Evolutionary conservation across 2,113 vertebrate genomes (phyloP).

Genomic region (Phrynosoma blainvillii): DNA sequence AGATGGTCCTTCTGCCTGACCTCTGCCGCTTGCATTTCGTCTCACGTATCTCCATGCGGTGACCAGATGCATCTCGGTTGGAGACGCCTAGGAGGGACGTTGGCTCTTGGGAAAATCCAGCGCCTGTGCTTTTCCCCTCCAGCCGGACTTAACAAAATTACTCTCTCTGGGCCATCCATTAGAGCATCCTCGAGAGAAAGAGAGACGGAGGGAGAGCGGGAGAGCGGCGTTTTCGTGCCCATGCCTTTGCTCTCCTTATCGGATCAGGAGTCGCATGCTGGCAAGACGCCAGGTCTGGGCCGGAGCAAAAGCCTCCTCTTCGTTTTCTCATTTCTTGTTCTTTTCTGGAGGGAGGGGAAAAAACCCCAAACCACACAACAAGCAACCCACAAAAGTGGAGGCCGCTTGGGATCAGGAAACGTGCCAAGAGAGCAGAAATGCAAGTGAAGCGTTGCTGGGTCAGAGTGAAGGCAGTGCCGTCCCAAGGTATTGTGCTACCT

Average conservation of each 20-base stretch:
- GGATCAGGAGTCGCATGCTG: background rate
- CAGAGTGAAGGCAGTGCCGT: background rate
- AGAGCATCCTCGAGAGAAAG: background rate
- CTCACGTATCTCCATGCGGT: too few relatives aligned
- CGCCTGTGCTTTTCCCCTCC: background rate
- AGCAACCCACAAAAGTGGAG: too few relatives aligned
- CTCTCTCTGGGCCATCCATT: background rate
- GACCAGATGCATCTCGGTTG: background rate
- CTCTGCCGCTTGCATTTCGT: too few relatives aligned
- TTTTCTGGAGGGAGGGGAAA: background rate
- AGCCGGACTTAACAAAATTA: background rate
- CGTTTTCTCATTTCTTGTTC: background rate
- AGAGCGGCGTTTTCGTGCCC: background rate
- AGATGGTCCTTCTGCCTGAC: too few relatives aligned
- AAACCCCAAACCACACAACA: too few relatives aligned
- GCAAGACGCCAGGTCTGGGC: too few relatives aligned
- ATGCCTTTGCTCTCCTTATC: background rate
- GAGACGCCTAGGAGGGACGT: background rate
- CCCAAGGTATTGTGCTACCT: too few relatives aligned
- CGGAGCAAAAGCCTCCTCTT: background rate
- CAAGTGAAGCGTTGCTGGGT: background rate
- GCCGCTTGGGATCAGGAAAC: background rate
- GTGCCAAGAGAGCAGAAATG: background rate
- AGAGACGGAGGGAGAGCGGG: too few relatives aligned
- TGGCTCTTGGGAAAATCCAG: background rate